Evolutionary conservation across 2,888 invertebrate genomes (phyloP).

Genomic region (Trypoxylon attenuatum): DNA sequence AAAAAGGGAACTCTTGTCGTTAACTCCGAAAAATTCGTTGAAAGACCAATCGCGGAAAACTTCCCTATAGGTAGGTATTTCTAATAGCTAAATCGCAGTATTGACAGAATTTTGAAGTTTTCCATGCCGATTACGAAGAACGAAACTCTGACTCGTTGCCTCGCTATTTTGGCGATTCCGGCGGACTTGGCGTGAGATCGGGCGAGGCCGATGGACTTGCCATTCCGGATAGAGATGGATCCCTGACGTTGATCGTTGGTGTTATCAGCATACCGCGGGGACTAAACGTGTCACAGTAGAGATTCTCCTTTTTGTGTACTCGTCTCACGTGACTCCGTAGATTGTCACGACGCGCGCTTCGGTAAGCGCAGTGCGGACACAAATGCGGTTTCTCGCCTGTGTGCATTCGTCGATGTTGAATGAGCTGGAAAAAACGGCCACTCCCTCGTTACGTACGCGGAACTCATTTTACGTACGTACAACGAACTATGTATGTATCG

Average conservation of each 20-base stretch:
- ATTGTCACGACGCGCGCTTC: slow-evolving; percentile 77
- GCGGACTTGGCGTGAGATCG: slow-evolving; percentile 62
- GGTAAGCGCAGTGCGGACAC: slow-evolving; percentile 78
- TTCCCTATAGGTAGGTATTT: slow-evolving; percentile 24
- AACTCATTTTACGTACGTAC: no score
- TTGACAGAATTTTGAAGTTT: slow-evolving; percentile 68
- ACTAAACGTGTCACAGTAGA: slow-evolving; percentile 78
- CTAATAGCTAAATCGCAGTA: slow-evolving; percentile 44
- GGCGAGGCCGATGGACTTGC: slow-evolving; percentile 64
- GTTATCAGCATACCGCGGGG: slow-evolving; percentile 75
- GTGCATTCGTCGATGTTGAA: slow-evolving; percentile 78
- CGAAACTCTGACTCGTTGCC: no score
- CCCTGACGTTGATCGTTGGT: slow-evolving; percentile 54
- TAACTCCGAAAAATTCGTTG: no score
- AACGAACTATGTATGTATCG: no score
- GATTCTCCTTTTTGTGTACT: slow-evolving; percentile 77
- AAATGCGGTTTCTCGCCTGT: slow-evolving; percentile 78
- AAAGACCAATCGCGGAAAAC: slow-evolving; percentile 35
- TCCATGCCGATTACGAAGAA: no score
- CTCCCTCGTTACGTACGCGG: no score
- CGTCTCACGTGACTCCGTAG: slow-evolving; percentile 77
- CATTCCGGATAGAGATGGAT: slow-evolving; percentile 23
- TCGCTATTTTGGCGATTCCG: slow-evolving; percentile 64
- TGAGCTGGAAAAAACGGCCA: slow-evolving; percentile 69
- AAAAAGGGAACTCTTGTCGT: no score